Evolutionary conservation across 2,888 invertebrate genomes (phyloP).

Genomic region (Ferdinandea cuprea): DNA sequence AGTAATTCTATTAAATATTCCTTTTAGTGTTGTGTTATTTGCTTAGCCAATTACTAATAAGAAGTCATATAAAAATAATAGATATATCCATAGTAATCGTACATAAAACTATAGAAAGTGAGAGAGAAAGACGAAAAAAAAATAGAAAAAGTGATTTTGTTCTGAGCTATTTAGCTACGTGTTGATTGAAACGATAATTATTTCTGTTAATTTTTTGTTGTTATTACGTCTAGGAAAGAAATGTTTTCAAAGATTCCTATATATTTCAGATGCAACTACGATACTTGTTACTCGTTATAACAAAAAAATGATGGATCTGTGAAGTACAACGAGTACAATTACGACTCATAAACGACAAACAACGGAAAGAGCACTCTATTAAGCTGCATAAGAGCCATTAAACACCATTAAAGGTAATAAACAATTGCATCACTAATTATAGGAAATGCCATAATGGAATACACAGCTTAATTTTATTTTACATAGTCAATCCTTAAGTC

Average conservation of each 20-base stretch:
- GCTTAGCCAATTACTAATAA: neutral
- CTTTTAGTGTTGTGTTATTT: constrained; percentile 18
- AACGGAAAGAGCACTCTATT: constrained; percentile 69
- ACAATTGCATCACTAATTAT: constrained; percentile 62
- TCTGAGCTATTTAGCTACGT: constrained; percentile 62
- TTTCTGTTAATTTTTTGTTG: constrained; percentile 22
- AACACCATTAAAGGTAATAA: constrained; percentile 69
- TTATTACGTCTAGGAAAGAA: constrained; percentile 20
- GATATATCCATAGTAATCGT: constrained; percentile 6
- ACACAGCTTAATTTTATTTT: constrained; percentile 53
- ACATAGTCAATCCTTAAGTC: constrained; percentile 32
- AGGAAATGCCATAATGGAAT: constrained; percentile 37
- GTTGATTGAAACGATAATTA: constrained; percentile 63
- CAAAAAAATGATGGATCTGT: constrained; percentile 64
- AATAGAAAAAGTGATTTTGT: constrained; percentile 61
- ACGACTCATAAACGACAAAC: constrained; percentile 66
- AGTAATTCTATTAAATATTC: neutral
- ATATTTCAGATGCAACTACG: constrained; percentile 70
- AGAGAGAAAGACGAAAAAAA: constrained; percentile 5
- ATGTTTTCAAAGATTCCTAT: constrained; percentile 39
- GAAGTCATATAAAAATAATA: constrained; percentile 4
- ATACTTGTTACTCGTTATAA: constrained; percentile 46
- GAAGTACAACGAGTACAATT: constrained; percentile 56
- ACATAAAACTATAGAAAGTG: constrained; percentile 8
- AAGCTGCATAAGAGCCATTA: constrained; percentile 59